phyloP scores from a whole-genome alignment of 2,888 invertebrate genomes.

The Eurois occulta region DNA sequence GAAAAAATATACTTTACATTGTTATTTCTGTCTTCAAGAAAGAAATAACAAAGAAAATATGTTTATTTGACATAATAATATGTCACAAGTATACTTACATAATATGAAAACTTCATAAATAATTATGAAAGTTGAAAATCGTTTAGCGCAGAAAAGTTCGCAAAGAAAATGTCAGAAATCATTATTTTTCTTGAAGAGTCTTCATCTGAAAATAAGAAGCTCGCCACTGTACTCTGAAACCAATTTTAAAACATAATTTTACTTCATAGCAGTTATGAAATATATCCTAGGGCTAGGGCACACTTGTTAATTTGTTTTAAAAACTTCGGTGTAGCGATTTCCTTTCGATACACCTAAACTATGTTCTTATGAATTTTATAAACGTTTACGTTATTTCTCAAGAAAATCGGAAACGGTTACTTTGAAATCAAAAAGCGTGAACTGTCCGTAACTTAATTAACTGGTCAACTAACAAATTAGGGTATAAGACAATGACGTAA shows the following conservation, averaged over 20 bases:
- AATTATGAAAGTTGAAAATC: slow-evolving; percentile 9
- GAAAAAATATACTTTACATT: no score
- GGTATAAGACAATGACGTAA: slow-evolving; percentile 15
- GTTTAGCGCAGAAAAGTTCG: not conserved
- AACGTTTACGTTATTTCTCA: slow-evolving; percentile 22
- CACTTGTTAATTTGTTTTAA: not conserved
- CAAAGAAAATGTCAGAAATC: not conserved
- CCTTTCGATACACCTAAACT: not conserved
- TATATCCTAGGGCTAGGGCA: not conserved
- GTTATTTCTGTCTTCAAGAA: no score
- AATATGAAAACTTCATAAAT: not conserved
- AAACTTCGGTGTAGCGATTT: not conserved
- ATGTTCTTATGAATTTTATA: not conserved
- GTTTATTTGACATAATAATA: not conserved
- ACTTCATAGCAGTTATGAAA: not conserved
- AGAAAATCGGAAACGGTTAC: slow-evolving; percentile 11
- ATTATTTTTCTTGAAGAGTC: not conserved
- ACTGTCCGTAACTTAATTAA: slow-evolving; percentile 29
- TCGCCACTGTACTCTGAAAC: not conserved
- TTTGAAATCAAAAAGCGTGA: slow-evolving; percentile 22
- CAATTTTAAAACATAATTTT: not conserved
- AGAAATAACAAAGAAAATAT: no score
- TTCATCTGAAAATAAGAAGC: not conserved
- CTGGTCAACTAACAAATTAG: slow-evolving; percentile 32
- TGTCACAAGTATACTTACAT: not conserved